Conservation (phyloP, 2,888 invertebrate genomes). For the Folsomia manolachei region DNA sequence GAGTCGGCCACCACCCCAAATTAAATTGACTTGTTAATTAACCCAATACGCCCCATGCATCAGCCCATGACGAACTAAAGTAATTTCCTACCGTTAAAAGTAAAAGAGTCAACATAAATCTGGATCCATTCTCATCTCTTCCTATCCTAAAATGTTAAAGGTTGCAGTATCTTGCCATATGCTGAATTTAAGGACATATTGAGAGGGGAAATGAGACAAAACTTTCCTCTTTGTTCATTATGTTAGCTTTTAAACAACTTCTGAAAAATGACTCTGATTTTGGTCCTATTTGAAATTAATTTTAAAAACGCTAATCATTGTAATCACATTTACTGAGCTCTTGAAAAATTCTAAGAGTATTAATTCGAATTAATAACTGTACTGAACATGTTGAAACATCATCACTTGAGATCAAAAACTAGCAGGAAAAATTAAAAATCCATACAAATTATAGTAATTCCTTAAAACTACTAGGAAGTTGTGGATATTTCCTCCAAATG, state of each 20-base stretch:
- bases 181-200: not conserved
- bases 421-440: no score
- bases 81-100: not conserved
- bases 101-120: not conserved
- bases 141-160: not conserved
- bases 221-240: not conserved
- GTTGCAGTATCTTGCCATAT: not conserved
- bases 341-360: no score
- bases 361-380: no score
- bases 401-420: no score
- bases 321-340: no score
- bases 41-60: not conserved
- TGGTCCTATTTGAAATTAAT: not conserved
- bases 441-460: slow-evolving; percentile 35
- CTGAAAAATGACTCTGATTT: no score
- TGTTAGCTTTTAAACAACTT: no score
- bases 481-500: slow-evolving; percentile 35
- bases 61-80: not conserved
- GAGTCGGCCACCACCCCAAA: slow-evolving; percentile 1
- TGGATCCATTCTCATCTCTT: not conserved
- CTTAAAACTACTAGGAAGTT: slow-evolving; percentile 32
- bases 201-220: not conserved
- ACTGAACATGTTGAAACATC: no score
- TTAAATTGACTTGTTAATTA: slow-evolving; percentile 8
- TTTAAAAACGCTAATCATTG: no score